Evolutionary conservation across 1,140 invertebrate genomes (phyloP), one percentile per base, ranked within the genome.

Genomic region (Xylocopa sonorina): DNA sequence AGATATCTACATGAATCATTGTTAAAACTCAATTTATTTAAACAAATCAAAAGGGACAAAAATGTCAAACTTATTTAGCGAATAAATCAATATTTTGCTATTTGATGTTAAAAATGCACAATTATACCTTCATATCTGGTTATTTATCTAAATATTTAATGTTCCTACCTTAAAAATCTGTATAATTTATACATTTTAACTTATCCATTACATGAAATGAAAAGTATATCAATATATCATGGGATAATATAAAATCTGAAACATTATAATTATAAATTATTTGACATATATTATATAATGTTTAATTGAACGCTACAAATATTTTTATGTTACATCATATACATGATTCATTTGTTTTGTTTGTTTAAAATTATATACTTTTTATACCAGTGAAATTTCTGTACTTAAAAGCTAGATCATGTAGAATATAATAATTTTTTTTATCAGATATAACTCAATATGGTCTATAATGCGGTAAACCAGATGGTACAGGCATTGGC

Each of bases 401-500:
- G 51, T 55, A 58, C 38, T 41, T 69, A 50, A 43, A 43, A 73
- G 46, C 38, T 50, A 24, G 43, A 53, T 46, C 21, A 24, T 1
- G 50, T 58, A 2, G 0, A 46, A 27, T 64, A 43, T 12, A 41
- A 55, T 32, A 57, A 7, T 32, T 2, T 51, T n/a, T 48, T 51
- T 0, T 32, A 38, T 64, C 29, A 14, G 32, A 62, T 18, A 51
- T 67, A 50, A 75, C 34, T 83, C 83, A 89, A 83, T 88, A 91
- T 68, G 87, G 88, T 57, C 87, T 85, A 66, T 88, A 89, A 68
- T 81, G 58, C 66, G 89, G 80, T 60, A 85, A 55, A 51, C 83
- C 83, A 10, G 82, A 83, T 69, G 87, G 78, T 27, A 90, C 87
- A 75, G 94, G 94, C 94, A 94, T 94, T 68, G 94, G 94, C 94